A percentile compares a stretch with the other conserved stretches of the same genome.
Evolutionary conservation across 2,888 invertebrate genomes (phyloP).

Genomic region (Phoronis australis): DNA sequence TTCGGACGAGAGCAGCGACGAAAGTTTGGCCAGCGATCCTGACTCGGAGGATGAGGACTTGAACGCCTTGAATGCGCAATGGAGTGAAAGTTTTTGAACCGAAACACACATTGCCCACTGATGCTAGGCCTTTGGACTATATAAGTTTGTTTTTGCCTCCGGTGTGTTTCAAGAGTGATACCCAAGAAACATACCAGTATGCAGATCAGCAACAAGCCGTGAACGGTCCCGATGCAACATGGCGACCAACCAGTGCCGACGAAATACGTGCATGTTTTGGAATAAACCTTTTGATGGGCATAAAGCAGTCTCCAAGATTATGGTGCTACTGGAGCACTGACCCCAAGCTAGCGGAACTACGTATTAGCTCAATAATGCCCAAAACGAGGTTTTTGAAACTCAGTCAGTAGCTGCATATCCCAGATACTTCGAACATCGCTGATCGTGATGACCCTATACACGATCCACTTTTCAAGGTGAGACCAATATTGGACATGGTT

Average conservation of each 20-base stretch:
- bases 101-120: too few relatives aligned
- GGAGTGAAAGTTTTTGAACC: too few relatives aligned
- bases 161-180: too few relatives aligned
- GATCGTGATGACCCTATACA: background rate
- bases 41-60: too few relatives aligned
- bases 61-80: too few relatives aligned
- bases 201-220: too few relatives aligned
- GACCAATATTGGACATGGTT: background rate
- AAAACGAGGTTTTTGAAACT: background rate
- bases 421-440: background rate
- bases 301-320: background rate
- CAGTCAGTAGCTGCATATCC: background rate
- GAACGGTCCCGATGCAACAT: background rate
- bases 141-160: too few relatives aligned
- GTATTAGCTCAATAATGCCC: background rate
- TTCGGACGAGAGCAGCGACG: too few relatives aligned
- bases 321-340: background rate
- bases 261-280: background rate
- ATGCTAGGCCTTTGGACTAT: too few relatives aligned
- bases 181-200: background rate
- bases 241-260: background rate
- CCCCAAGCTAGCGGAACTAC: background rate
- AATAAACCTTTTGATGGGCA: background rate
- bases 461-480: background rate
- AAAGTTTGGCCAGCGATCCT: too few relatives aligned